Evolutionary conservation across 2,888 invertebrate species (phyloP).

Genomic region (Nemoura dubitans): DNA sequence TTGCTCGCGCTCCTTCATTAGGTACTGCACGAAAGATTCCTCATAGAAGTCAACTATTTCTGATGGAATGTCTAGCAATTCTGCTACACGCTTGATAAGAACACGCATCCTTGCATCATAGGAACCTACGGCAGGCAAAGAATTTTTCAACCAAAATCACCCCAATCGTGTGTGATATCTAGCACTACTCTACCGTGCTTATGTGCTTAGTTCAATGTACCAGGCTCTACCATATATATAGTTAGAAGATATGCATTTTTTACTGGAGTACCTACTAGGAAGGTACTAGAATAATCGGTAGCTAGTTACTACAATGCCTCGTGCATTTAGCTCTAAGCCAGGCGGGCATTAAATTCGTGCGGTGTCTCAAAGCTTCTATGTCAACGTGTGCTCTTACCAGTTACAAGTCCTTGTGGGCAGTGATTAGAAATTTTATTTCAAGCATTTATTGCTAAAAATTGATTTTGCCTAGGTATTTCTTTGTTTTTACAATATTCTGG

Average conservation of each 20-base stretch:
- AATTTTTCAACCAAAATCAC: background rate
- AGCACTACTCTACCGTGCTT: conserved; percentile 1
- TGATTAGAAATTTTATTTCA: background rate
- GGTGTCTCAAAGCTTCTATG: background rate
- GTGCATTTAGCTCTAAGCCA: background rate
- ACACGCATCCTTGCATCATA: conserved; percentile 72
- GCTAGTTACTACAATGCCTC: background rate
- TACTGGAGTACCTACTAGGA: too few species aligned
- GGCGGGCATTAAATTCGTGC: background rate
- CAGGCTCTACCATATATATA: background rate
- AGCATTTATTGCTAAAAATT: background rate
- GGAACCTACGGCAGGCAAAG: conserved; percentile 61
- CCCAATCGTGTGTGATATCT: background rate
- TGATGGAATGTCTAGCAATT: conserved; percentile 64
- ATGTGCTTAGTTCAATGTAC: background rate
- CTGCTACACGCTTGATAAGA: conserved; percentile 65
- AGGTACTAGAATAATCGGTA: too few species aligned
- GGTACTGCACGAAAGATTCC: conserved; percentile 64
- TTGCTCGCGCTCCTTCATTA: conserved; percentile 59
- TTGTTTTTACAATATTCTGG: too few species aligned
- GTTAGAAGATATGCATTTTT: background rate
- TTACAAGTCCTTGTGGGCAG: conserved; percentile 51
- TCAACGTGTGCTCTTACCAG: conserved; percentile 51
- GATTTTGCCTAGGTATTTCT: background rate
- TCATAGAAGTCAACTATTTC: conserved; percentile 68